These are phyloP conservation scores for Lasioglossum pauxillum DNA, from an alignment of 2,888 invertebrate genomes.

Conservation along the genomic window DNA sequence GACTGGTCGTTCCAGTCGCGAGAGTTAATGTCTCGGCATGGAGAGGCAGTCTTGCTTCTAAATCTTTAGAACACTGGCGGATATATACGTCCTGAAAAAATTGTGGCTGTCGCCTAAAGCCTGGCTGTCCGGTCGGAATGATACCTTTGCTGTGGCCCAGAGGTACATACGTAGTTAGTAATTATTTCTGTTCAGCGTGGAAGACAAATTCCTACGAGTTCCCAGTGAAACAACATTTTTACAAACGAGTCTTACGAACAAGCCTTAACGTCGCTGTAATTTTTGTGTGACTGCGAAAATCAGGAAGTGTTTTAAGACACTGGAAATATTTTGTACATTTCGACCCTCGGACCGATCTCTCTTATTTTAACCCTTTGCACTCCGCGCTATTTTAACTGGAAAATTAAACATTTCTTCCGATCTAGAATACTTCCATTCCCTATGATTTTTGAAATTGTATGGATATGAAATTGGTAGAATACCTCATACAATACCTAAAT, in stretches of 20 bases:
- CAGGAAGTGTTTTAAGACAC: not conserved
- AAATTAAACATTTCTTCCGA: no score
- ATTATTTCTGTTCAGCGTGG: not conserved
- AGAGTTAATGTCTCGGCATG: constrained; percentile 19
- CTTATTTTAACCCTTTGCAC: no score
- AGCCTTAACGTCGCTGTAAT: not conserved
- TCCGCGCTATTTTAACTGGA: no score
- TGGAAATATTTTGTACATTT: no score
- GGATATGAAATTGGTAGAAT: no score
- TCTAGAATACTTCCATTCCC: no score
- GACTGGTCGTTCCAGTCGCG: constrained; percentile 12
- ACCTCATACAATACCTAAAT: no score
- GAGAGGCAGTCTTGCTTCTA: not conserved
- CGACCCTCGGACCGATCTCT: no score
- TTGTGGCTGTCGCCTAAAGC: not conserved
- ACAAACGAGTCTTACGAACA: not conserved
- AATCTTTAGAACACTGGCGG: not conserved
- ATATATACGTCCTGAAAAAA: not conserved
- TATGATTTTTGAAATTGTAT: no score
- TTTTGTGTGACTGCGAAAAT: not conserved
- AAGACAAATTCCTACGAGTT: not conserved
- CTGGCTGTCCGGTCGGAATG: not conserved
- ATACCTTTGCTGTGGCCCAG: not conserved
- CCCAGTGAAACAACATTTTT: not conserved
- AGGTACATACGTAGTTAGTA: not conserved